Evolutionary conservation across 1,140 invertebrate species (phyloP).

Genomic region (Drosophila pseudoobscura): DNA sequence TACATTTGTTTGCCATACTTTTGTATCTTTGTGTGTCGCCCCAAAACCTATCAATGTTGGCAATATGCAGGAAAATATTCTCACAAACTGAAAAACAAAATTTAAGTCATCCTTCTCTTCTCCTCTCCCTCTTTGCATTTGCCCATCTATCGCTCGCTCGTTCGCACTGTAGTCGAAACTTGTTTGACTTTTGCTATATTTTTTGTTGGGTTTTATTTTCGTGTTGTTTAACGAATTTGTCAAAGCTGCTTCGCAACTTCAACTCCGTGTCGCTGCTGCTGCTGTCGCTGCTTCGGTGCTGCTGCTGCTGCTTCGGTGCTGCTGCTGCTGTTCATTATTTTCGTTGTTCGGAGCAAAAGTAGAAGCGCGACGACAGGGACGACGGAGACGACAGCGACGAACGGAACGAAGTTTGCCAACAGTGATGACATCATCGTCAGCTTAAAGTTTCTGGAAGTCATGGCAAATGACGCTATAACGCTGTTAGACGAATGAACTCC

Average conservation of each 20-base stretch:
- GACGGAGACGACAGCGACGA: conserved; percentile 22
- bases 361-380: too few species aligned
- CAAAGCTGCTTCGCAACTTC: conserved; percentile 77
- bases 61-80: not conserved
- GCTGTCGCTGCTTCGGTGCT: not conserved
- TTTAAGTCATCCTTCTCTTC: conserved; percentile 40
- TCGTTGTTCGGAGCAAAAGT: conserved; percentile 18
- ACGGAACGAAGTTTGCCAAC: conserved; percentile 62
- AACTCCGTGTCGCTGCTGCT: conserved; percentile 10
- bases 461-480: conserved; percentile 77
- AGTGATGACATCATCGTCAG: conserved; percentile 77
- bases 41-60: not conserved
- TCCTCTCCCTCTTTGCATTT: not conserved
- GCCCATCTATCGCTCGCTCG: not conserved
- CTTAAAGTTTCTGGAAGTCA: conserved; percentile 71
- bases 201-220: conserved; percentile 26
- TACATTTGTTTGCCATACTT: conserved; percentile 18
- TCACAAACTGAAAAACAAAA: conserved; percentile 41
- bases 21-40: not conserved
- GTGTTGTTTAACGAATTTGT: conserved; percentile 70
- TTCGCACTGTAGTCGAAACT: conserved; percentile 51
- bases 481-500: conserved; percentile 35
- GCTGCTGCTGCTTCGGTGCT: not conserved
- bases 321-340: conserved; percentile 35
- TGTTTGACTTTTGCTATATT: conserved; percentile 53